These are phyloP conservation scores for Denticeps clupeoides DNA, from an alignment of 2,797 vertebrate genomes.

Conservation along the genomic window DNA sequence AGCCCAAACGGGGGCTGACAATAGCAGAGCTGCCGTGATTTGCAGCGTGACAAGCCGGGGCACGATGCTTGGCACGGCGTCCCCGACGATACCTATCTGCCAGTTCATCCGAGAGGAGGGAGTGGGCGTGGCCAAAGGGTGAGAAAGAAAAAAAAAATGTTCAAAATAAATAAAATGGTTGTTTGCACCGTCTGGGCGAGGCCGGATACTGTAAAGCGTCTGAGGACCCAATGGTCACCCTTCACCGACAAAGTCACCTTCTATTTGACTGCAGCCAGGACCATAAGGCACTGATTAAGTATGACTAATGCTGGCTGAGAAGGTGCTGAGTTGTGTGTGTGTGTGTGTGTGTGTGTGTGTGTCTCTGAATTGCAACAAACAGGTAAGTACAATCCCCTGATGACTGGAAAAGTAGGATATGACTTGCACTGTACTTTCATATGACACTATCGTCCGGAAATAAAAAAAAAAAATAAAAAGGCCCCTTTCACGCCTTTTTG, in stretches of 20 bases:
- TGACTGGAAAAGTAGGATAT: not conserved
- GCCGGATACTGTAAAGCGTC: too few relatives aligned
- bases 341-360: not conserved
- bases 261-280: slow-evolving; percentile 1
- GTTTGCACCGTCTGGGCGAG: too few relatives aligned
- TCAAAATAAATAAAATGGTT: too few relatives aligned
- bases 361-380: not conserved
- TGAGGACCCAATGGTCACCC: too few relatives aligned
- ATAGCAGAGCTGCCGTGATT: not conserved
- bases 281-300: slow-evolving; percentile 1
- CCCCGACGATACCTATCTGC: too few relatives aligned
- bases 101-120: too few relatives aligned
- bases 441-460: not conserved
- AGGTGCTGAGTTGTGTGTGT: slow-evolving; percentile 6
- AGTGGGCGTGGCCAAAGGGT: too few relatives aligned
- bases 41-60: slow-evolving; percentile 4
- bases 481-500: too few relatives aligned
- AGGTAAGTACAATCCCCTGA: not conserved
- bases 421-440: not conserved
- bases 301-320: slow-evolving; percentile 5
- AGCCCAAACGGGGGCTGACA: not conserved
- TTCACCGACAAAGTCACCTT: not conserved
- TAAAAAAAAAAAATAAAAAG: not conserved
- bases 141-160: too few relatives aligned
- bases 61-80: too few relatives aligned